Evolutionary conservation across 2,113 vertebrate species (phyloP).

Genomic region (Oryctolagus cuniculus): DNA sequence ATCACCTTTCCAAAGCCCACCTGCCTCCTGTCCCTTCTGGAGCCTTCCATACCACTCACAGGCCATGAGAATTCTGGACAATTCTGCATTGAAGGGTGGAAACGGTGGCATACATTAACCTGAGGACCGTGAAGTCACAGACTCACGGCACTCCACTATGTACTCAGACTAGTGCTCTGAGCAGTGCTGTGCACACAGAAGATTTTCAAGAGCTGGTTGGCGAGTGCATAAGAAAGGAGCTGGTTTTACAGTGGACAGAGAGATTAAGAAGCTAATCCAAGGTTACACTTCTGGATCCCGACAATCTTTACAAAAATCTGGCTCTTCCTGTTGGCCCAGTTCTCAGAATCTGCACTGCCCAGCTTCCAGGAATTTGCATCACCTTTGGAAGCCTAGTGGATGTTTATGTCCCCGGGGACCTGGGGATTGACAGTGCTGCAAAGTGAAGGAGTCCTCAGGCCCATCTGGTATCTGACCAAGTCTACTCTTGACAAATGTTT

Average conservation of each 20-base stretch:
- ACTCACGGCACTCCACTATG: not conserved
- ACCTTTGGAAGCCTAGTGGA: not conserved
- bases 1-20: not conserved
- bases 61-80: not conserved
- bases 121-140: not conserved
- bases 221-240: not conserved
- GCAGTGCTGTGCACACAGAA: not conserved
- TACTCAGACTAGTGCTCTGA: not conserved
- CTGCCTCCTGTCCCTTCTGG: not conserved
- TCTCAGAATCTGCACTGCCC: not conserved
- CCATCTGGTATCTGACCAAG: not conserved
- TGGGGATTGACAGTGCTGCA: not conserved
- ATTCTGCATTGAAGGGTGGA: not conserved
- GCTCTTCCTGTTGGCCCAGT: not conserved
- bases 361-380: not conserved
- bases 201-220: not conserved
- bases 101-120: not conserved
- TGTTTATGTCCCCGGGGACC: not conserved
- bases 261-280: not conserved
- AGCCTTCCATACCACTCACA: not conserved
- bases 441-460: not conserved
- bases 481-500: conserved; percentile 5
- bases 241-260: not conserved
- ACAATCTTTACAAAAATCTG: not conserved
- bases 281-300: not conserved